Conservation (phyloP, 2,888 invertebrate species). For the Ennomos quercinarius region DNA sequence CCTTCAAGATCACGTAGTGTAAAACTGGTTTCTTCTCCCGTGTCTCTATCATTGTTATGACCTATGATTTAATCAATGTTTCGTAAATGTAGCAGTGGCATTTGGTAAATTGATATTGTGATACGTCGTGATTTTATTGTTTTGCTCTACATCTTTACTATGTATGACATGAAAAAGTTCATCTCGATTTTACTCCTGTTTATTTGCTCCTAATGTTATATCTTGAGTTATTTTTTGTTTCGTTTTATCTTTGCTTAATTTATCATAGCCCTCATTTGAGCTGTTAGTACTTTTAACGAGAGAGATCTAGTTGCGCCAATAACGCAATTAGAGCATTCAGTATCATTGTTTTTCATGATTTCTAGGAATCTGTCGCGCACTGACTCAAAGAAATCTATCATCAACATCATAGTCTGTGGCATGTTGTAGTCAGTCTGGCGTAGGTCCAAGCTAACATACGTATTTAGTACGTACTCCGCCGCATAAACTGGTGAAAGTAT, state of each 20-base stretch:
- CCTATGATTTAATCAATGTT: slow-evolving; percentile 35
- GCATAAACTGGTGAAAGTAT: slow-evolving; percentile 53
- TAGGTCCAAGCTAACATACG: slow-evolving; percentile 46
- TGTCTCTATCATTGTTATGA: slow-evolving; percentile 43
- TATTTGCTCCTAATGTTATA: background rate
- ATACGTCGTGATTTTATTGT: slow-evolving; percentile 20
- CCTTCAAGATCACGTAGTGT: slow-evolving; percentile 52
- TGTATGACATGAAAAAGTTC: slow-evolving; percentile 8
- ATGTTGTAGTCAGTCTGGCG: slow-evolving; percentile 50
- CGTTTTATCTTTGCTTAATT: no score
- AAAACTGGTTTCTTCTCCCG: slow-evolving; percentile 52
- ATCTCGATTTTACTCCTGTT: slow-evolving; percentile 2
- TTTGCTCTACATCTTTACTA: slow-evolving; percentile 9
- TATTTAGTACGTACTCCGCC: slow-evolving; percentile 10
- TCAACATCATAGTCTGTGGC: slow-evolving; percentile 1
- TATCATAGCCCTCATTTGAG: no score
- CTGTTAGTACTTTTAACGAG: no score
- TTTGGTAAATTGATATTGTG: slow-evolving; percentile 21
- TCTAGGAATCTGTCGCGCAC: no score
- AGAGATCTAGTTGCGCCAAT: no score
- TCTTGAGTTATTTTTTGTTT: background rate
- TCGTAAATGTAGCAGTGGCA: slow-evolving; percentile 19
- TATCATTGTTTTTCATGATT: no score
- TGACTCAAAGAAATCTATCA: no score
- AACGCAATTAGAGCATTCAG: no score